These are phyloP conservation scores for Triplophysa bombifrons DNA, from an alignment of 2,797 vertebrate genomes.

Conservation along the genomic window DNA sequence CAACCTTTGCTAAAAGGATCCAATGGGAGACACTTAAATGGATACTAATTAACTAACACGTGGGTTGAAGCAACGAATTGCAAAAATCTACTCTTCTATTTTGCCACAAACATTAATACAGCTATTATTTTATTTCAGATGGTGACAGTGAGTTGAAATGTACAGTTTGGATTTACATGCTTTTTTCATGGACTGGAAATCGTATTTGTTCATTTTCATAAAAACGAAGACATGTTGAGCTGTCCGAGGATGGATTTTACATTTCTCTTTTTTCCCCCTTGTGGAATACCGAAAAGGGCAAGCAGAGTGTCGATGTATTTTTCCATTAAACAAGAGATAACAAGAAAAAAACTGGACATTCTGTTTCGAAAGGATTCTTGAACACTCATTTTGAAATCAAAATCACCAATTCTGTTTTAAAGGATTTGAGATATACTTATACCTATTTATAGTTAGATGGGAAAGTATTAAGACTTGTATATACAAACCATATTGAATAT, in stretches of 20 bases:
- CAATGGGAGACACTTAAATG: constrained; percentile 48
- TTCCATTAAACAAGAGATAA: neutral
- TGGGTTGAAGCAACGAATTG: constrained; percentile 51
- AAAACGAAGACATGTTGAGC: neutral
- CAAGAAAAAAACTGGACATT: constrained; percentile 8
- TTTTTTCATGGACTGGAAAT: constrained; percentile 31
- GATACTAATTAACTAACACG: constrained; percentile 70
- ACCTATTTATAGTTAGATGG: neutral
- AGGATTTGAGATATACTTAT: neutral
- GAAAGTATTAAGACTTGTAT: constrained; percentile 3
- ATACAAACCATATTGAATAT: neutral
- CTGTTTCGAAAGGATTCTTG: neutral
- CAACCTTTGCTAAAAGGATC: constrained; percentile 60
- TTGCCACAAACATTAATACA: constrained; percentile 19
- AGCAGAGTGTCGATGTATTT: neutral
- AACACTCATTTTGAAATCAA: neutral
- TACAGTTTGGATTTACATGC: constrained; percentile 19
- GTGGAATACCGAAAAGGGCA: constrained; percentile 12
- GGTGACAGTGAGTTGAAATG: neutral
- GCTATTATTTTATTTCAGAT: constrained; percentile 15
- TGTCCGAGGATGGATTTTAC: constrained; percentile 12
- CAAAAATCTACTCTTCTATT: constrained; percentile 18
- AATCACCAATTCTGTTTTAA: constrained; percentile 2
- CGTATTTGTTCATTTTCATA: constrained; percentile 20
- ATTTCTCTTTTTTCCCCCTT: neutral